A percentile compares a stretch with the other conserved stretches of the same genome.
phyloP scores from a whole-genome alignment of 92 coral and sea anemone species.

The Isaurus tuberculatus region DNA sequence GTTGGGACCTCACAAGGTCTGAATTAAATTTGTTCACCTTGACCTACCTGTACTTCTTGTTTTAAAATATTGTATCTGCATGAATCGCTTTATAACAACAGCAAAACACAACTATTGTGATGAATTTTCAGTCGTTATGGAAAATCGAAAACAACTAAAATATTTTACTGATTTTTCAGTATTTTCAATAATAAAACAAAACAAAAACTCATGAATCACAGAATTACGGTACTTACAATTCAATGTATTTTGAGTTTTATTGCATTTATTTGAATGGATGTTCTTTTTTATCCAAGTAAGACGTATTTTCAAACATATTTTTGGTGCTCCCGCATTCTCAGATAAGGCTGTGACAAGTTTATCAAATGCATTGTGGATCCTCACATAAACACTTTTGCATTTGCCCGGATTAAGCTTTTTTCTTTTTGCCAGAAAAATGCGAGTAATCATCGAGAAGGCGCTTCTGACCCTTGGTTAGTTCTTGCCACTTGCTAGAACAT shows the following conservation, averaged over 20 bases:
- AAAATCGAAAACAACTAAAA: constrained; percentile 6
- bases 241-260: background rate
- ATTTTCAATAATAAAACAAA: constrained; percentile 17
- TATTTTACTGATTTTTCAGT: constrained; percentile 16
- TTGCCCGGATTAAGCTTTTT: constrained; percentile 30
- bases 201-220: background rate
- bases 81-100: background rate
- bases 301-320: background rate
- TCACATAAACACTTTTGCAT: background rate
- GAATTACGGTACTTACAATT: background rate
- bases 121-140: constrained; percentile 11
- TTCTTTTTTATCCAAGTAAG: background rate
- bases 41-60: too few relatives aligned
- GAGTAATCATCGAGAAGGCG: constrained; percentile 4
- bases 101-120: constrained; percentile 5
- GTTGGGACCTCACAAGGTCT: background rate
- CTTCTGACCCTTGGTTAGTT: constrained; percentile 12
- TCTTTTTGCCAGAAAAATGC: constrained; percentile 26
- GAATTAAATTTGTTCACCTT: background rate
- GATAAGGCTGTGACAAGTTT: background rate
- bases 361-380: background rate
- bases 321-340: too few relatives aligned
- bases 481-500: background rate
- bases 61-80: background rate
- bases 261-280: background rate